phyloP scores from a whole-genome alignment of 2,888 invertebrate species.

The Ophioninae sp. region DNA sequence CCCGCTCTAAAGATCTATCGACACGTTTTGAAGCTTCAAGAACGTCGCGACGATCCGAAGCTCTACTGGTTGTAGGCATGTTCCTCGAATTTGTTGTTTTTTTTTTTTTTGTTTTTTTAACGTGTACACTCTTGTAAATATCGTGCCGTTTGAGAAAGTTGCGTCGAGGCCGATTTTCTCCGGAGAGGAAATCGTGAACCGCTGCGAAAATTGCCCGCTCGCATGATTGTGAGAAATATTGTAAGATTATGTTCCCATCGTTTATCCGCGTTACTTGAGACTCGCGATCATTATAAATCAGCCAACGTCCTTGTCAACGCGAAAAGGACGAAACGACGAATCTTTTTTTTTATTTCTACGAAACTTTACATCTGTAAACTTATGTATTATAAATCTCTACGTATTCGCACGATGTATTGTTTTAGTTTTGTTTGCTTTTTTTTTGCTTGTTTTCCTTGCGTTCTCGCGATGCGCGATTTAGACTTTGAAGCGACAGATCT shows the following conservation, averaged over 20 bases:
- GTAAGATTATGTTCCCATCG: conserved; percentile 45
- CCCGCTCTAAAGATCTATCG: conserved; percentile 93
- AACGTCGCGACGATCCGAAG: conserved; percentile 87
- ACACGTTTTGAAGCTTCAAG: conserved; percentile 91
- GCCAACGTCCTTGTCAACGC: conserved; percentile 17
- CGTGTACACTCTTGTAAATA: conserved; percentile 53
- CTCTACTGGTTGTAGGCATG: conserved; percentile 86
- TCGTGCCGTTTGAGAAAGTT: conserved; percentile 2
- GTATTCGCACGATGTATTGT: conserved; percentile 30
- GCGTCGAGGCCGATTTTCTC: not conserved
- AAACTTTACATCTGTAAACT: conserved; percentile 49
- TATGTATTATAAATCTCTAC: conserved; percentile 43
- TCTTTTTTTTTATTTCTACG: conserved; percentile 52
- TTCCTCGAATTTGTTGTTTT: conserved; percentile 22
- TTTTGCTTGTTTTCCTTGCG: conserved; percentile 8
- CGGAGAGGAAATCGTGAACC: not conserved
- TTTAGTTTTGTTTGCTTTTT: not conserved
- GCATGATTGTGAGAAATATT: conserved; percentile 35
- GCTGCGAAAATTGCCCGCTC: conserved; percentile 18
- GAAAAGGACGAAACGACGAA: conserved; percentile 54
- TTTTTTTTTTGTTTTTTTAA: not conserved
- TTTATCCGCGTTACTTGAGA: not conserved
- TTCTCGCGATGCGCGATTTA: conserved; percentile 44
- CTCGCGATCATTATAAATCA: not conserved
- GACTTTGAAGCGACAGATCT: conserved; percentile 31